These are phyloP conservation scores for Panthera tigris DNA, from an alignment of 2,113 vertebrate genomes.

Conservation along the genomic window DNA sequence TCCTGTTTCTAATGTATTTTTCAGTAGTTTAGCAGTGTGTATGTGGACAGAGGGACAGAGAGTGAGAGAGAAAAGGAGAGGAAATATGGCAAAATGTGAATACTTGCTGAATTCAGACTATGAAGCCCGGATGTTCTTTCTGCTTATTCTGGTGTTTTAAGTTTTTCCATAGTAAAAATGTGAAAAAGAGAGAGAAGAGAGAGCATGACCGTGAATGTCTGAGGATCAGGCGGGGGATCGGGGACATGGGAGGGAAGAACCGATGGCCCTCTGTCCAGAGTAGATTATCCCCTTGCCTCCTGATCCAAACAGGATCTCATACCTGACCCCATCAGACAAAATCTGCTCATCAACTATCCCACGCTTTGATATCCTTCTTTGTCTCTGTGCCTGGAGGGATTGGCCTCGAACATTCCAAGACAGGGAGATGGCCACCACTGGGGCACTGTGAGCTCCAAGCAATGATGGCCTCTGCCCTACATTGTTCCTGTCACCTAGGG, in stretches of 20 bases:
- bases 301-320: neutral
- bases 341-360: neutral
- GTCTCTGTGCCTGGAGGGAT: neutral
- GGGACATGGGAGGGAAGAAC: neutral
- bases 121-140: neutral
- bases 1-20: neutral
- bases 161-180: neutral
- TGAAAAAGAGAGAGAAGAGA: neutral
- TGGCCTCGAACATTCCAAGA: neutral
- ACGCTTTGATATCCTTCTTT: neutral
- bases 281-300: neutral
- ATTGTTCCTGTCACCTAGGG: neutral
- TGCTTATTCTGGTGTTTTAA: neutral
- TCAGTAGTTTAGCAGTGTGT: neutral
- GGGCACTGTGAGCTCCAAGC: neutral
- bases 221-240: neutral
- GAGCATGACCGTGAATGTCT: neutral
- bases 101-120: neutral
- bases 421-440: rapidly evolving
- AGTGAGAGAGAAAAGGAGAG: neutral
- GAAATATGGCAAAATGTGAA: neutral
- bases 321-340: too few species aligned
- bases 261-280: neutral
- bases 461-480: neutral
- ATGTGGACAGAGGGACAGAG: neutral